A percentile compares a stretch with the other conserved stretches of the same genome.
Evolutionary conservation across 2,113 vertebrate species (phyloP).

Genomic region (zebrafish (Danio rerio)): GRCz12tu NC_133195.1:58140001-58140500

Average conservation of each 20-base stretch:
- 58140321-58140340: neutral
- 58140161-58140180: neutral
- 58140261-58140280: constrained; percentile 19
- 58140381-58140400: constrained; percentile 89
- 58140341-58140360: neutral
- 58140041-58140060: neutral
- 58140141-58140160: neutral
- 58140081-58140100: constrained; percentile 12
- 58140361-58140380: neutral
- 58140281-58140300: constrained; percentile 1
- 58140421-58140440: constrained; percentile 95
- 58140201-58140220: neutral
- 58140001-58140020: too few species aligned
- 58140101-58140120: neutral
- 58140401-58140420: constrained; percentile 89
- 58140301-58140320: neutral
- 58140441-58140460: constrained; percentile 92
- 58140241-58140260: constrained; percentile 6
- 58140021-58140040: neutral
- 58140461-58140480: constrained; percentile 83
- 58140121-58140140: neutral
- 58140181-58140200: neutral
- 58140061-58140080: neutral
- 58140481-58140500: too few species aligned
- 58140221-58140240: too few species aligned